Evolutionary conservation across 2,113 vertebrate species (phyloP), one percentile per base, ranked within the genome.

Genomic region (Eublepharis macularius): DNA sequence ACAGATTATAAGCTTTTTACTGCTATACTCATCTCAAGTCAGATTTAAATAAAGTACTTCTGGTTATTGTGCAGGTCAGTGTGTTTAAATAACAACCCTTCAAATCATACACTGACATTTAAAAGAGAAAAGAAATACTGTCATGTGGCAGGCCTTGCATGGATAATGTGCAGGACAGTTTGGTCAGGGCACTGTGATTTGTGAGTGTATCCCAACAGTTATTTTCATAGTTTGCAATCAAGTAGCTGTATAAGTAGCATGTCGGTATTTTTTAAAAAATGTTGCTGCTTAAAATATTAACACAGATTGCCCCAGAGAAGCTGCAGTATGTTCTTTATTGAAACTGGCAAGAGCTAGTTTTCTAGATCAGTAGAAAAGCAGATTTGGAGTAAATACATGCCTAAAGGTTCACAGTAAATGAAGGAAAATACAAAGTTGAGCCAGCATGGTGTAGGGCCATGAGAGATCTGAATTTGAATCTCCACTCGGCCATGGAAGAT

Each of bases 21-120:
- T 36, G 83, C 93, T 88, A 86, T 87, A 90, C 90, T 49, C 84
- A 81, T 43, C 92, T 89, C 74, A 86, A 94, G 89, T 90, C 86
- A 82, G 63, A 86, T 92, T 94, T 91, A 93, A 92, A 90, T 92
- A 75, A 93, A 83, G 91, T 93, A 91, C 90, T 90, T 92, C 86
- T 93, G 87, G 90, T 89, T 93, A 82, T 92, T 91, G 91, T 94
- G 87, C 87, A 88, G 94, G 92, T 92, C 92, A 86, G 72, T 85
- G 32, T 92, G 92, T 92, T 94, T 94, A 94, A 88, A 90, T 93
- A 89, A 89, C 91, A 93, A 83, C 83, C 87, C 84, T 79, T 80
- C 94, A 88, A 82, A 86, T 91, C 92, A 88, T 84, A 85, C 87
- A 91, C 89, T 87, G 91, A 91, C 91, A 86, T 93, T 93, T 92